Percentiles rank a stretch among this genome's conserved stretches.
Evolutionary conservation across 2,888 invertebrate species (phyloP).

Genomic region (Digitonthophagus gazella): DNA sequence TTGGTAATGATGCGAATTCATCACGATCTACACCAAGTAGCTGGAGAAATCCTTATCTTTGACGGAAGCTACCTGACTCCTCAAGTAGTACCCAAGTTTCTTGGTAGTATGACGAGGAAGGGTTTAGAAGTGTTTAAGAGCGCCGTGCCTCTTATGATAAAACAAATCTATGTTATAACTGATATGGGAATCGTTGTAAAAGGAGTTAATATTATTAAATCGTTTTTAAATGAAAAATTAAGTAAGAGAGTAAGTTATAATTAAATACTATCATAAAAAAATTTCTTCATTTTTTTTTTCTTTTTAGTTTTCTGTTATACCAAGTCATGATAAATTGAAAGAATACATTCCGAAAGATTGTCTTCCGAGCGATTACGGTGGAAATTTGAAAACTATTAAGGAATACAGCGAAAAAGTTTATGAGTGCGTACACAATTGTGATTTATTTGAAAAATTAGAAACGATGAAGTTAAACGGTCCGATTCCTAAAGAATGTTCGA

Average conservation of each 20-base stretch:
- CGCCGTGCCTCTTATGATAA: not conserved
- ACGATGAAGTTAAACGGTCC: constrained; percentile 50
- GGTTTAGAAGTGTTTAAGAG: not conserved
- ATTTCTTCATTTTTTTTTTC: constrained; percentile 24
- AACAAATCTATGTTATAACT: not conserved
- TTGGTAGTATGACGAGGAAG: not conserved
- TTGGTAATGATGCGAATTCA: constrained; percentile 51
- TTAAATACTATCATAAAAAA: not conserved
- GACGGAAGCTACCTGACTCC: not conserved
- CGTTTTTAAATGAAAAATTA: constrained; percentile 6
- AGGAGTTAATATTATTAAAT: not conserved
- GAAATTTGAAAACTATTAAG: constrained; percentile 55
- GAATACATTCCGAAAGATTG: constrained; percentile 59
- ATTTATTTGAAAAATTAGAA: constrained; percentile 60
- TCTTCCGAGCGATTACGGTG: constrained; percentile 66
- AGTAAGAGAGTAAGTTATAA: not conserved
- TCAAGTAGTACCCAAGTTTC: not conserved
- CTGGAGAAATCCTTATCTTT: not conserved
- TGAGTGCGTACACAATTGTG: constrained; percentile 53
- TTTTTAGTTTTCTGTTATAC: constrained; percentile 56
- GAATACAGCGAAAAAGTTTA: constrained; percentile 57
- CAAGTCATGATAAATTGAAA: constrained; percentile 55
- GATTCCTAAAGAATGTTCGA: constrained; percentile 34
- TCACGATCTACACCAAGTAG: constrained; percentile 46
- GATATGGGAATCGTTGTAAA: not conserved